Percentiles rank a stretch among this genome's conserved stretches.
These are phyloP conservation scores for Harpagoxenus sublaevis DNA, from an alignment of 2,888 invertebrate genomes.

Conservation along the genomic window DNA sequence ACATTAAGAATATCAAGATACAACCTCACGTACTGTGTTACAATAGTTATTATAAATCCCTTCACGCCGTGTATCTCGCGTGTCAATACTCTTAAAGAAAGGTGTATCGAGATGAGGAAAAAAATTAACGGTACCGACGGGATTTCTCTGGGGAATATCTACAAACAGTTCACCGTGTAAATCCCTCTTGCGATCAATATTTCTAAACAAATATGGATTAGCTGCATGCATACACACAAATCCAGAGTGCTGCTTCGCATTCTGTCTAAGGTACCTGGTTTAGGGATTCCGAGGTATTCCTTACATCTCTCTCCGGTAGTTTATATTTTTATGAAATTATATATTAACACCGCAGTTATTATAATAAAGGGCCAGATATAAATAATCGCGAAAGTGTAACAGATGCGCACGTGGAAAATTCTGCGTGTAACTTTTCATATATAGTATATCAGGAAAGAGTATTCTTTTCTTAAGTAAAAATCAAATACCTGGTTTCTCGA, in stretches of 20 bases:
- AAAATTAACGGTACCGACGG: constrained; percentile 53
- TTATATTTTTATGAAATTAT: neutral
- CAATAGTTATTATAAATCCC: constrained; percentile 57
- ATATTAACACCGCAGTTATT: neutral
- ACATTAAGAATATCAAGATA: constrained; percentile 45
- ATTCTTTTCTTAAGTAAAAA: neutral
- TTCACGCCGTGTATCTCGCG: constrained; percentile 24
- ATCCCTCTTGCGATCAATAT: constrained; percentile 50
- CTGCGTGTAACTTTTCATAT: constrained; percentile 6
- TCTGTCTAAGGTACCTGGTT: constrained; percentile 40
- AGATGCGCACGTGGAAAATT: neutral
- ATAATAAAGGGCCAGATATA: neutral
- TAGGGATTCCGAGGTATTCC: neutral
- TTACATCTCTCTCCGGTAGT: constrained; percentile 10
- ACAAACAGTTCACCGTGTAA: constrained; percentile 52
- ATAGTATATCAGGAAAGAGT: neutral
- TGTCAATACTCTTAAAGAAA: constrained; percentile 59
- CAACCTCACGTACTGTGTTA: constrained; percentile 60
- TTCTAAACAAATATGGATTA: constrained; percentile 55
- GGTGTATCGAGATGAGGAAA: constrained; percentile 47
- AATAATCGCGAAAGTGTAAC: neutral
- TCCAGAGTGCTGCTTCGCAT: constrained; percentile 56
- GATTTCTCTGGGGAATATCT: constrained; percentile 47
- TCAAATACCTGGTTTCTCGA: neutral
- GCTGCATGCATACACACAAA: constrained; percentile 68